Conservation (phyloP, 2,888 invertebrate species). For the Pardosa pseudoannulata region DNA sequence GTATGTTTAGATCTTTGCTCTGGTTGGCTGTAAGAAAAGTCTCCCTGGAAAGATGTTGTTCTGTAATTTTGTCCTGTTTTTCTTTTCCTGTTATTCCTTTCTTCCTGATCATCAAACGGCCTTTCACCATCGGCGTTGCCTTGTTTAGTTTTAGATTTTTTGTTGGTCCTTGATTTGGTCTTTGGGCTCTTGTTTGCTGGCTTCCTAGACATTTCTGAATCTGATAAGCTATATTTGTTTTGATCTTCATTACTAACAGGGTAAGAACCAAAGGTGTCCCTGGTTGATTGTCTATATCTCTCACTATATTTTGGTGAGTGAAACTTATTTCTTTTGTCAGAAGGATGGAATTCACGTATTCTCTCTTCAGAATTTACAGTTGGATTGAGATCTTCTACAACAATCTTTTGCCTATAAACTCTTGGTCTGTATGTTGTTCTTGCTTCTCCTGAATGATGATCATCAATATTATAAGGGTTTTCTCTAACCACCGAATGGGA, state of each 20-base stretch:
- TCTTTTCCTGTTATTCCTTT: not conserved
- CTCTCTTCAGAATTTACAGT: not conserved
- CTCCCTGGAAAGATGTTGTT: not conserved
- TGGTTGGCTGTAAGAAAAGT: not conserved
- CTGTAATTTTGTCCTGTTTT: not conserved
- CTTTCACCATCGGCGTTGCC: not conserved
- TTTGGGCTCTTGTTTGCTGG: not conserved
- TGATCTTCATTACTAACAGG: no score
- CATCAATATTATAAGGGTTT: not conserved
- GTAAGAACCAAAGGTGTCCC: no score
- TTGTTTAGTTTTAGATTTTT: not conserved
- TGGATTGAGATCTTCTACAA: not conserved
- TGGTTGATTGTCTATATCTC: no score
- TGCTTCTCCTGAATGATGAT: not conserved
- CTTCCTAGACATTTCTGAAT: no score
- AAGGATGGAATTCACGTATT: not conserved
- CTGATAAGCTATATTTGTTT: no score
- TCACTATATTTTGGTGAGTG: not conserved
- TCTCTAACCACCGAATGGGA: not conserved
- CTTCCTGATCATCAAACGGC: not conserved
- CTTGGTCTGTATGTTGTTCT: not conserved
- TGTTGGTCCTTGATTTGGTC: not conserved
- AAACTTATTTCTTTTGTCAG: not conserved
- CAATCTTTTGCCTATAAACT: not conserved
- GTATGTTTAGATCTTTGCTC: not conserved